Percentiles rank a stretch among this genome's conserved stretches.
Conservation (phyloP, 2,888 invertebrate species). For the Lepidonotus clava region DNA sequence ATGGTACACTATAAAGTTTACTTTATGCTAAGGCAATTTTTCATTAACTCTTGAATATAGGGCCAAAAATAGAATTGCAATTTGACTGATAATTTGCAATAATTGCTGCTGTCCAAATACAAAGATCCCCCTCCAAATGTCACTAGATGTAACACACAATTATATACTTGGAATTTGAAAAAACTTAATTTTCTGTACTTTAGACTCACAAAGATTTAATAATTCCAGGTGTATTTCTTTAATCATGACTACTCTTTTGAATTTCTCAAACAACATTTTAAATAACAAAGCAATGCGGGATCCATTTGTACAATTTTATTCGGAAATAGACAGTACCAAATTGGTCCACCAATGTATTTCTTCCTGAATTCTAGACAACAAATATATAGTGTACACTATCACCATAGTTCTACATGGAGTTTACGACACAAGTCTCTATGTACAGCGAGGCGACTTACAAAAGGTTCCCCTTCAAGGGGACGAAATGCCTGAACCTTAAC, state of each 20-base stretch:
- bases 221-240: no score
- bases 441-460: constrained; percentile 35
- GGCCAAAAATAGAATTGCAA: no score
- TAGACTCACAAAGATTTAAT: no score
- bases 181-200: no score
- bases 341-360: constrained; percentile 51
- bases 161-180: no score
- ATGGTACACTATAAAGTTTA: no score
- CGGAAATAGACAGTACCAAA: constrained; percentile 43
- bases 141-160: no score
- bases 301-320: constrained; percentile 47
- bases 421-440: constrained; percentile 22
- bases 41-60: no score
- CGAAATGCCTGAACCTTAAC: constrained; percentile 53
- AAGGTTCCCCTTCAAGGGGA: constrained; percentile 16
- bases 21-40: no score
- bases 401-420: constrained; percentile 28
- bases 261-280: background rate
- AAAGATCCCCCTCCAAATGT: no score
- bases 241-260: background rate
- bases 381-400: constrained; percentile 53
- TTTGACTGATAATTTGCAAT: no score
- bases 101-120: no score
- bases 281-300: background rate
- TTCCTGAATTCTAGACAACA: constrained; percentile 51